A percentile compares a stretch with the other conserved stretches of the same genome.
Conservation (phyloP, 2,888 invertebrate genomes). For the Cylindroiulus punctatus region DNA sequence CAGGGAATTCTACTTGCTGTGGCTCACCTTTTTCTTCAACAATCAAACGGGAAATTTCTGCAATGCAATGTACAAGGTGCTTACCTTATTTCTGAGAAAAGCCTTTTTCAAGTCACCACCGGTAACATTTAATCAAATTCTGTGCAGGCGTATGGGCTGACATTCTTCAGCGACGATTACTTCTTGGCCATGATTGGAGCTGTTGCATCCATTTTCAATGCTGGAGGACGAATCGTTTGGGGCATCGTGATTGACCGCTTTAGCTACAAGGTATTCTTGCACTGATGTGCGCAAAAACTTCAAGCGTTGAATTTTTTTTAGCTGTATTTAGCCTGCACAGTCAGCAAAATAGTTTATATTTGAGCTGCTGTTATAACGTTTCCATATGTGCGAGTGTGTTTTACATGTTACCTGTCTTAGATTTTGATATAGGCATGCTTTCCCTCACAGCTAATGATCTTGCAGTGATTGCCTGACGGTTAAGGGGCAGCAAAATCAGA, state of each 20-base stretch:
- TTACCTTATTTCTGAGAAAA: conserved; percentile 1
- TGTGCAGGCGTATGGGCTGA: conserved; percentile 65
- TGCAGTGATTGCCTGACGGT: no score
- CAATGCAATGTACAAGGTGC: conserved; percentile 64
- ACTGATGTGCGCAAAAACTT: background rate
- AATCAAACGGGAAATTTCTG: conserved; percentile 63
- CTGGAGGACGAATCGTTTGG: conserved; percentile 67
- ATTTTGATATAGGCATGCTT: no score
- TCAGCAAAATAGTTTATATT: no score
- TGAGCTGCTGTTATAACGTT: no score
- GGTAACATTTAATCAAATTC: background rate
- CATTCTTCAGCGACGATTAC: conserved; percentile 67
- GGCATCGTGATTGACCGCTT: conserved; percentile 66
- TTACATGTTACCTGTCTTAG: no score
- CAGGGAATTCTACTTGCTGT: conserved; percentile 64
- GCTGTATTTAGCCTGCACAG: no score
- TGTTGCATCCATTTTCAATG: conserved; percentile 68
- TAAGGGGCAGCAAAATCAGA: no score
- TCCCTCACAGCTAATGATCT: no score
- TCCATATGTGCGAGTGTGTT: no score
- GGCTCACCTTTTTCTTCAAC: conserved; percentile 65
- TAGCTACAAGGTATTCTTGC: conserved; percentile 65
- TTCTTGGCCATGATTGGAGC: conserved; percentile 68
- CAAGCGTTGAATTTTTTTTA: no score
- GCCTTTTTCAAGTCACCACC: no score